Base-by-base conservation (phyloP, 2,888 invertebrate species). In the Machimus atricapillus region DNA sequence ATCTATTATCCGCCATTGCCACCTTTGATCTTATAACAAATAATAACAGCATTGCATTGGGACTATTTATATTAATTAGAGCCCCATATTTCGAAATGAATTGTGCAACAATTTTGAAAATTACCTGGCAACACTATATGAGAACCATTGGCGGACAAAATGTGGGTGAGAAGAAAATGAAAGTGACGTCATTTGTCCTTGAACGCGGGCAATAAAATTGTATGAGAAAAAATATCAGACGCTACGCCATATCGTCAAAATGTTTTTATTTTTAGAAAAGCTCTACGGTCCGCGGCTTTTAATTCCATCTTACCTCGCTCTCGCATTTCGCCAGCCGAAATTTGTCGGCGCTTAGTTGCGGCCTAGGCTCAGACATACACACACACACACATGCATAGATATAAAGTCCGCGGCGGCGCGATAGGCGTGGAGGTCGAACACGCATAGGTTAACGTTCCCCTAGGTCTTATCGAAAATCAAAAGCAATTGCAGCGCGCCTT, bases 181-280 rank as follows among this genome's bases (percentile, higher is more conserved):
- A 43, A 74, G 46, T 90, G 90, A 90, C 91, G 90, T 91, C 91
- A 90, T 90, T 89, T 91, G 90, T 90, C 90, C 90, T 90, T 90
- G 90, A 90, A 90, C 88, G 89, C 89, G 89, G 23, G 46, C 85
- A 73, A 85, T 58, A 85, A 74, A 85, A 85, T 46, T 19, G 66
- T 66, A 34, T 56, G 66, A 12, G 27, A 16, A 34, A 52, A 31
- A 56, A 81, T 81, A 66, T 81, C 81, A 81, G 81, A 81, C 81
- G 56, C 81, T 52, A 31, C 31, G 40, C 40, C 52, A 81, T 81
- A 81, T 81, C 81, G 23, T 31, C 52, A 56, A 56, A 43, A 56
- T 66, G 56, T 27, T 81, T 31, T 81, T 81, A 81, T 81, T 81
- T 81, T 81, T 81, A 81, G 81, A 52, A 56, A 56, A 34, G 81